Percentiles rank a stretch among this genome's conserved stretches.
These are phyloP conservation scores for Strigops habroptila DNA, from an alignment of 2,113 vertebrate species.

Conservation along the genomic window DNA sequence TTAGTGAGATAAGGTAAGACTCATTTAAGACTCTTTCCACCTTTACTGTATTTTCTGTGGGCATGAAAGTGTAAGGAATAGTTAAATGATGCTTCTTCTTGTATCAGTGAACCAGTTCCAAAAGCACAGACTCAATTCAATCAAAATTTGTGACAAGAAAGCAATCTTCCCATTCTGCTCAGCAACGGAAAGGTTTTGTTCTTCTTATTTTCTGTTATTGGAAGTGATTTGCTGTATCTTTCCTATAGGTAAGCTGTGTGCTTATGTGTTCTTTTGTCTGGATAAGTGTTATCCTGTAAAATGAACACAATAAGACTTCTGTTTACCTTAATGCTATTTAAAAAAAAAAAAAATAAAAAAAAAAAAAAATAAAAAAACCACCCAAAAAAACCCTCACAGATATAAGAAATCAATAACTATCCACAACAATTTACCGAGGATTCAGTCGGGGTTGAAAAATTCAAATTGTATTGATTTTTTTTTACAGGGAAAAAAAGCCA, in stretches of 20 bases:
- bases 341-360: conserved; percentile 43
- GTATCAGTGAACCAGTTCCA: conserved; percentile 51
- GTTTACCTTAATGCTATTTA: conserved; percentile 71
- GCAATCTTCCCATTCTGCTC: conserved; percentile 60
- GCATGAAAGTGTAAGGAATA: conserved; percentile 41
- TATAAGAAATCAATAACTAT: conserved; percentile 75
- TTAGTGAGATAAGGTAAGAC: not conserved
- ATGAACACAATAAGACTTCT: conserved; percentile 60
- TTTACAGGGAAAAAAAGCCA: not conserved
- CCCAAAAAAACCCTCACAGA: too few species aligned
- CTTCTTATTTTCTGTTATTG: conserved; percentile 52
- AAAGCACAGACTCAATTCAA: conserved; percentile 60
- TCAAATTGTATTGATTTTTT: conserved; percentile 75
- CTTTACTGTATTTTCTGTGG: not conserved
- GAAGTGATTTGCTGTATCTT: conserved; percentile 43
- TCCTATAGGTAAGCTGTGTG: conserved; percentile 33
- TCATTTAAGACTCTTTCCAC: not conserved
- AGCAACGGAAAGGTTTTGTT: conserved; percentile 41
- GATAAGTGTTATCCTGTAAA: conserved; percentile 67
- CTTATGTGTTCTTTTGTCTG: conserved; percentile 67
- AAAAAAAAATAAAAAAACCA: not conserved
- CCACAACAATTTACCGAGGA: conserved; percentile 72
- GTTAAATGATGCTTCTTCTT: conserved; percentile 53
- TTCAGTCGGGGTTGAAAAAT: conserved; percentile 62
- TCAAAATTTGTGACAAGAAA: conserved; percentile 72